A percentile compares a stretch with the other conserved stretches of the same genome.
Conservation (phyloP, 2,888 invertebrate genomes). For the Clusia tigrina region DNA sequence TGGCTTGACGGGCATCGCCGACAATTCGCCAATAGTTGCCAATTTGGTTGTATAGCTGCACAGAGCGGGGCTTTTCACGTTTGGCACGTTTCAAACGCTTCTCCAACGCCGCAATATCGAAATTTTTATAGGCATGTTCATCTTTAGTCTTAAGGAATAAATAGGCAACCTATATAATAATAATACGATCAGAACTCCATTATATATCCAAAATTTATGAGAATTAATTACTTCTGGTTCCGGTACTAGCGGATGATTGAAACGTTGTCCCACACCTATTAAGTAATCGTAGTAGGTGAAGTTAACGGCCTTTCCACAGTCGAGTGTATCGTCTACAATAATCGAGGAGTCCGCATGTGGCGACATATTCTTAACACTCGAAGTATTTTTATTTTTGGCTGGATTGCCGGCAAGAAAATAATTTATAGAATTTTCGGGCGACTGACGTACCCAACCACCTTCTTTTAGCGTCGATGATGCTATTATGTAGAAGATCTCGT, state of each 20-base stretch:
- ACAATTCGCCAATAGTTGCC: conserved; percentile 92
- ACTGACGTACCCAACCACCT: conserved; percentile 34
- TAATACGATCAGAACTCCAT: not conserved
- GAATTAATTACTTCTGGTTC: conserved; percentile 72
- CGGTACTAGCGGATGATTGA: conserved; percentile 83
- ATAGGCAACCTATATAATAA: conserved; percentile 70
- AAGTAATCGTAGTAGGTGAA: conserved; percentile 89
- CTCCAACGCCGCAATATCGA: conserved; percentile 79
- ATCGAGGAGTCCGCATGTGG: conserved; percentile 21
- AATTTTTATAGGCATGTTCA: conserved; percentile 68
- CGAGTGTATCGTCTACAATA: conserved; percentile 71
- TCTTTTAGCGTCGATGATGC: conserved; percentile 70
- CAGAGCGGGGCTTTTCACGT: conserved; percentile 83
- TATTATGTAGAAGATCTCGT: conserved; percentile 78
- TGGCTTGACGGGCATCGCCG: conserved; percentile 85
- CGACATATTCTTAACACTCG: conserved; percentile 22
- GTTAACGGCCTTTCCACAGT: conserved; percentile 86
- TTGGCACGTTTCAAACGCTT: conserved; percentile 79
- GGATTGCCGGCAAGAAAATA: conserved; percentile 11
- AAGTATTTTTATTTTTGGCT: too few relatives aligned
- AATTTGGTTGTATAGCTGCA: conserved; percentile 87
- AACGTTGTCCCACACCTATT: conserved; percentile 83
- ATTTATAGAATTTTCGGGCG: conserved; percentile 34
- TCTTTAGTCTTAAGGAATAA: conserved; percentile 74
- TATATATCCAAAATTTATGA: too few relatives aligned